A percentile compares a stretch with the other conserved stretches of the same genome.
Evolutionary conservation across 2,113 vertebrate species (phyloP).

Genomic region (Nerophis ophidion): DNA sequence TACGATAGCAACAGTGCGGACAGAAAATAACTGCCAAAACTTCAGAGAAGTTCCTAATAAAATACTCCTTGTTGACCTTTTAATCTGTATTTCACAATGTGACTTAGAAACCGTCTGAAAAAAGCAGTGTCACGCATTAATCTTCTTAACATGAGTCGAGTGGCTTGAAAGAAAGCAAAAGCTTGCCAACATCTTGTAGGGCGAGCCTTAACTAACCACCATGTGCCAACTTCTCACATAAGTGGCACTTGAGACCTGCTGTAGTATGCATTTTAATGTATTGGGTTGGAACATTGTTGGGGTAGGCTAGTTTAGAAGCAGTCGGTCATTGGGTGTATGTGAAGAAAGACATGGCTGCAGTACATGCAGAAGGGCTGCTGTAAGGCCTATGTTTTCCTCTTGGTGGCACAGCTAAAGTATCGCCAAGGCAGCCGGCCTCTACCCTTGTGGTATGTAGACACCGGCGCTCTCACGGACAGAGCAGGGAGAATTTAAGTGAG

Average conservation of each 20-base stretch:
- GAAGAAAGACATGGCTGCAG: constrained; percentile 10
- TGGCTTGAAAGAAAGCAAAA: constrained; percentile 18
- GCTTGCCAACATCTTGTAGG: constrained; percentile 32
- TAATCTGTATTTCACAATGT: constrained; percentile 28
- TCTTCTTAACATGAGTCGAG: constrained; percentile 48
- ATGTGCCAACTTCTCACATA: constrained; percentile 48
- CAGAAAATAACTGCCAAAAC: neutral
- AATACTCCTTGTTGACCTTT: constrained; percentile 13
- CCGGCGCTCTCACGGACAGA: constrained; percentile 44
- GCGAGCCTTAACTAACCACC: constrained; percentile 16
- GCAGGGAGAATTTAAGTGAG: constrained; percentile 22
- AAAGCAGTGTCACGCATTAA: constrained; percentile 41
- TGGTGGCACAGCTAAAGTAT: constrained; percentile 57
- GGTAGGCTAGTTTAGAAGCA: constrained; percentile 11
- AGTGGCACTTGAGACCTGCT: constrained; percentile 54
- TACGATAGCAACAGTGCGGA: neutral
- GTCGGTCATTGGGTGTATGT: constrained; percentile 27
- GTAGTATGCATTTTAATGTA: constrained; percentile 60
- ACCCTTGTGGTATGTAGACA: constrained; percentile 72
- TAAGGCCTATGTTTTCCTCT: constrained; percentile 46
- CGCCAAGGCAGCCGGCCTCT: constrained; percentile 69
- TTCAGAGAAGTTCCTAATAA: constrained; percentile 6
- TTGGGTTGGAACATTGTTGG: constrained; percentile 42
- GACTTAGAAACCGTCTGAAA: constrained; percentile 18
- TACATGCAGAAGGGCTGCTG: constrained; percentile 49